These are phyloP conservation scores for Rhagologus leucostigma DNA, from an alignment of 2,113 vertebrate species.

Conservation along the genomic window DNA sequence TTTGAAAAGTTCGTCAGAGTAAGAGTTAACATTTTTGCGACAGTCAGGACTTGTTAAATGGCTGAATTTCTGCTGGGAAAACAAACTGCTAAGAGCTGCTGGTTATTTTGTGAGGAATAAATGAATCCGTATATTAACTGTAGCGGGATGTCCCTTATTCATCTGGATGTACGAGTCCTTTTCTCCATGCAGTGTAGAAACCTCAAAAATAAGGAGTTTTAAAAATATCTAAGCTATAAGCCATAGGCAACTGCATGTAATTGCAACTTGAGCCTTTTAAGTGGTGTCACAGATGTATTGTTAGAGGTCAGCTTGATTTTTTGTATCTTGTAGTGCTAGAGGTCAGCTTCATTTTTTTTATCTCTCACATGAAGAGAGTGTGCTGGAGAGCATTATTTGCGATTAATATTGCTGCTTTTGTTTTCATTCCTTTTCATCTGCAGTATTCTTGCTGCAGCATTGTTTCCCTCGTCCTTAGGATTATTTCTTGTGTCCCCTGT, in stretches of 20 bases:
- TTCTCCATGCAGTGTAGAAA: not conserved
- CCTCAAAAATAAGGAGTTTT: not conserved
- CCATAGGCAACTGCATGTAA: accelerated
- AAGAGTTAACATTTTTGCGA: not conserved
- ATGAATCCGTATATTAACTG: accelerated
- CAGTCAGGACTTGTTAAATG: not conserved
- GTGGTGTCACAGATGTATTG: accelerated
- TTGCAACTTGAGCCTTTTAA: not conserved
- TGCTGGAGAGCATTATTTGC: not conserved
- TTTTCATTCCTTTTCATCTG: not conserved
- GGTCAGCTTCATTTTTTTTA: not conserved
- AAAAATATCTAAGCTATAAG: not conserved
- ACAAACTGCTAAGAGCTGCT: not conserved
- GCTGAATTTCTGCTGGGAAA: not conserved
- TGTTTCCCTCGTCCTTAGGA: not conserved
- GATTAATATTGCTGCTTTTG: not conserved
- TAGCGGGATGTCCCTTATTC: accelerated
- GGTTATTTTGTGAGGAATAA: not conserved
- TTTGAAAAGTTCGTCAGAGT: not conserved
- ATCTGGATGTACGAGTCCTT: accelerated
- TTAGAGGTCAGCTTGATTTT: not conserved
- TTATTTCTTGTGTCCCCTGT: not conserved
- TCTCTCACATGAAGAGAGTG: accelerated
- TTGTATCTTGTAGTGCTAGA: accelerated
- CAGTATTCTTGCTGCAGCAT: not conserved